Conservation (phyloP, 2,113 vertebrate species). For the Thomomys bottae region DNA sequence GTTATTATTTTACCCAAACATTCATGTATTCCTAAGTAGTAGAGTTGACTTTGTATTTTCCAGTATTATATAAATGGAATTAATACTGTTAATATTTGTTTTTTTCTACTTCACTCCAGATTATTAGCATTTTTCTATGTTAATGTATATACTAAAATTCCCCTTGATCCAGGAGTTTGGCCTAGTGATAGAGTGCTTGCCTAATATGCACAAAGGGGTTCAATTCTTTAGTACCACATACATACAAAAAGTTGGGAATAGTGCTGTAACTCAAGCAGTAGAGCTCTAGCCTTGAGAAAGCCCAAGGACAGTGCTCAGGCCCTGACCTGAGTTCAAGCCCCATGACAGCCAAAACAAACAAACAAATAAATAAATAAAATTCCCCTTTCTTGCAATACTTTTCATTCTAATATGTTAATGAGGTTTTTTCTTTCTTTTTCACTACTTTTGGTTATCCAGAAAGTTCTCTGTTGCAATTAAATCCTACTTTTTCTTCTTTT, state of each 20-base stretch:
- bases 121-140: no score
- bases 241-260: no score
- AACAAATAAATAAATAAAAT: no score
- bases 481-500: background rate
- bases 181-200: no score
- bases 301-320: no score
- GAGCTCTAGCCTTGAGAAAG: no score
- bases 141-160: background rate
- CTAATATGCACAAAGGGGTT: no score
- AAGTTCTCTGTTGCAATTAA: background rate
- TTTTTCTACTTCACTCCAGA: background rate
- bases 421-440: background rate
- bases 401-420: background rate
- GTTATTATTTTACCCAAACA: background rate
- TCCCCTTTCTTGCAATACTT: background rate
- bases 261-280: no score
- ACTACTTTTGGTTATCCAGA: background rate
- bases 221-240: no score
- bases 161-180: no score
- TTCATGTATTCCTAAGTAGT: background rate
- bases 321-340: no score
- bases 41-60: background rate
- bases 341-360: no score
- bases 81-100: background rate
- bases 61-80: background rate